Conservation (phyloP, 2,797 vertebrate species). For the Coranthus polyacanthus region DNA sequence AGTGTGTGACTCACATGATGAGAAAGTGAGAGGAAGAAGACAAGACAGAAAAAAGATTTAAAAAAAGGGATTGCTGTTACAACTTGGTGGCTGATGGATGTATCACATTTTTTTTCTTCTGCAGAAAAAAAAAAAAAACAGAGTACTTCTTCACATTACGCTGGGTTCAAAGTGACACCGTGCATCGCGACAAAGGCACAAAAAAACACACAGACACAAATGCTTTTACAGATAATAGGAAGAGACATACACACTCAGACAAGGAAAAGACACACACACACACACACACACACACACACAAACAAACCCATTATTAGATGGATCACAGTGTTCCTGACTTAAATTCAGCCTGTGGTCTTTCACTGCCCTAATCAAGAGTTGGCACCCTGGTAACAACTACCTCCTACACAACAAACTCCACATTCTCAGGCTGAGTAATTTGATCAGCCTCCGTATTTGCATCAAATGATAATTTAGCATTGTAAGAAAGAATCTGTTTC, state of each 20-base stretch:
- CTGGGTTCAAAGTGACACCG: slow-evolving; percentile 26
- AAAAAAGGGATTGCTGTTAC: slow-evolving; percentile 40
- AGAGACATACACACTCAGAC: not conserved
- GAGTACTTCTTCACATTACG: slow-evolving; percentile 26
- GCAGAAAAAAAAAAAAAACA: slow-evolving; percentile 17
- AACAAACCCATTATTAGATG: slow-evolving; percentile 18
- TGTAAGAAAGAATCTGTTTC: slow-evolving; percentile 29
- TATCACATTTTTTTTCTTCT: slow-evolving; percentile 35
- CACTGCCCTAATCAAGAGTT: slow-evolving; percentile 14
- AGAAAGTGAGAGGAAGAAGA: slow-evolving; percentile 10
- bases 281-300: slow-evolving; percentile 17
- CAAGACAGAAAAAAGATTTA: slow-evolving; percentile 2
- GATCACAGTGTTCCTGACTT: slow-evolving; percentile 35
- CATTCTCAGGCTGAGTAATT: slow-evolving; percentile 7
- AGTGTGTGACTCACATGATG: slow-evolving; percentile 12
- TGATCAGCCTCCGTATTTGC: not conserved
- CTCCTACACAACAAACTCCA: slow-evolving; percentile 9
- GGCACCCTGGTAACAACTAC: slow-evolving; percentile 1
- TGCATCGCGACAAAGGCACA: slow-evolving; percentile 11
- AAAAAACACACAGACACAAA: not conserved
- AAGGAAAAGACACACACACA: slow-evolving; percentile 9
- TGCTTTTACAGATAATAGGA: slow-evolving; percentile 6
- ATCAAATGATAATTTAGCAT: slow-evolving; percentile 18
- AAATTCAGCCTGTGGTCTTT: slow-evolving; percentile 20
- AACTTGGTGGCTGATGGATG: slow-evolving; percentile 13